A percentile compares a stretch with the other conserved stretches of the same genome.
Evolutionary conservation across 2,113 vertebrate species (phyloP).

Genomic region (Cebus imitator): DNA sequence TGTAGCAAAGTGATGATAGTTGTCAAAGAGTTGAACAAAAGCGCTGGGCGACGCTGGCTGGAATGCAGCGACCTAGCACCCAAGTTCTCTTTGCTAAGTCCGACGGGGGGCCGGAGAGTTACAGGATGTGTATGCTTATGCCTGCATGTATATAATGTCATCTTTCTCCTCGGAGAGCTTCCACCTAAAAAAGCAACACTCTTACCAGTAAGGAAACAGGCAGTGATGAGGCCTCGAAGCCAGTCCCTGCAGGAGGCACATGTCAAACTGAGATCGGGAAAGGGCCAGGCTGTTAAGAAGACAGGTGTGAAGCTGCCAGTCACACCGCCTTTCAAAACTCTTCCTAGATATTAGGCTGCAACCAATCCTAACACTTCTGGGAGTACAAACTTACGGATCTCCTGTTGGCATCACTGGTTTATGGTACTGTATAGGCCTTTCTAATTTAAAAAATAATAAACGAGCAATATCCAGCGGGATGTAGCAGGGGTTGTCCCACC

Average conservation of each 20-base stretch:
- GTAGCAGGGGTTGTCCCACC: neutral
- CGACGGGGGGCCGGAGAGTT: neutral
- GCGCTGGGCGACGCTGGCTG: rapidly evolving
- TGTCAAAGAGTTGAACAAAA: neutral
- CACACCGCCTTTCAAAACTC: neutral
- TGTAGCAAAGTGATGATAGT: neutral
- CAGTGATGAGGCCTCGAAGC: neutral
- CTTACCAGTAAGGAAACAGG: neutral
- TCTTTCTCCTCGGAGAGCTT: neutral
- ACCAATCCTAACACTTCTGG: neutral
- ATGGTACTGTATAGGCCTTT: neutral
- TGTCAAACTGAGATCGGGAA: neutral
- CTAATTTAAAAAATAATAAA: neutral
- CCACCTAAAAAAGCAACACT: neutral
- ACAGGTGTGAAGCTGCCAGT: neutral
- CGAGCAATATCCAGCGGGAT: neutral
- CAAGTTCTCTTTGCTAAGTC: neutral
- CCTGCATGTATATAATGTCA: too few species aligned
- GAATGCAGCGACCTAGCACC: neutral
- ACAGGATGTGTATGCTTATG: neutral
- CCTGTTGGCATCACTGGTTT: neutral
- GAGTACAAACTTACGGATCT: neutral
- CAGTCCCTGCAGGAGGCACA: neutral
- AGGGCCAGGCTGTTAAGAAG: neutral
- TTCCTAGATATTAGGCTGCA: neutral